Percentiles rank a stretch among this genome's conserved stretches.
phyloP scores from a whole-genome alignment of 2,888 invertebrate genomes.

The Rhagonycha fulva region DNA sequence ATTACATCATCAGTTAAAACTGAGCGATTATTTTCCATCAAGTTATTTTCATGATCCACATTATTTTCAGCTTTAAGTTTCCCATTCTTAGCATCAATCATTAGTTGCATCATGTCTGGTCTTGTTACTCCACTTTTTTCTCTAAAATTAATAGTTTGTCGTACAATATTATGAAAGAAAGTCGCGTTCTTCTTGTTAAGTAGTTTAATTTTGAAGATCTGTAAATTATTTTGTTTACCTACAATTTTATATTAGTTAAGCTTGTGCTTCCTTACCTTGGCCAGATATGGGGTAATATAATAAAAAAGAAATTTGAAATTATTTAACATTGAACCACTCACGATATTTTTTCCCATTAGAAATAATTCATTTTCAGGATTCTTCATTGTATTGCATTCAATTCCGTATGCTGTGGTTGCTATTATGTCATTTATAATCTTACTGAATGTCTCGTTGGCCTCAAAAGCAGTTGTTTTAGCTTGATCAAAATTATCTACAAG shows the following conservation, averaged over 20 bases:
- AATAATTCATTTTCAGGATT: constrained; percentile 50
- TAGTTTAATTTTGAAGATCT: background rate
- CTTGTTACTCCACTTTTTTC: no score
- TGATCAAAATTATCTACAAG: constrained; percentile 24
- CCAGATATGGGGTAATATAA: background rate
- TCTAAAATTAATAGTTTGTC: no score
- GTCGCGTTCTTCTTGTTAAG: background rate
- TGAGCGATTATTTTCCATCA: no score
- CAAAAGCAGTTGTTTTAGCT: background rate
- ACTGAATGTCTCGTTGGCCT: background rate
- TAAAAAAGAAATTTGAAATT: background rate
- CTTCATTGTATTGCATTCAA: constrained; percentile 56
- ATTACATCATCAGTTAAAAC: no score
- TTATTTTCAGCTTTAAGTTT: no score
- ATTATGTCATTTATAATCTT: constrained; percentile 56
- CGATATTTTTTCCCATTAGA: background rate
- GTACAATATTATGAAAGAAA: no score
- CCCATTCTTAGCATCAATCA: no score
- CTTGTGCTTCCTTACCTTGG: background rate
- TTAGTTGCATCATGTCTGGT: no score
- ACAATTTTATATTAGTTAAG: no score
- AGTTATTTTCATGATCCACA: no score
- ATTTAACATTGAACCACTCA: background rate
- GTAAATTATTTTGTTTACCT: no score
- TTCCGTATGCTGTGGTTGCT: constrained; percentile 55